Percentiles rank a stretch among this genome's conserved stretches.
These are phyloP conservation scores for Sisyra nigra DNA, from an alignment of 2,888 invertebrate genomes.

Conservation along the genomic window DNA sequence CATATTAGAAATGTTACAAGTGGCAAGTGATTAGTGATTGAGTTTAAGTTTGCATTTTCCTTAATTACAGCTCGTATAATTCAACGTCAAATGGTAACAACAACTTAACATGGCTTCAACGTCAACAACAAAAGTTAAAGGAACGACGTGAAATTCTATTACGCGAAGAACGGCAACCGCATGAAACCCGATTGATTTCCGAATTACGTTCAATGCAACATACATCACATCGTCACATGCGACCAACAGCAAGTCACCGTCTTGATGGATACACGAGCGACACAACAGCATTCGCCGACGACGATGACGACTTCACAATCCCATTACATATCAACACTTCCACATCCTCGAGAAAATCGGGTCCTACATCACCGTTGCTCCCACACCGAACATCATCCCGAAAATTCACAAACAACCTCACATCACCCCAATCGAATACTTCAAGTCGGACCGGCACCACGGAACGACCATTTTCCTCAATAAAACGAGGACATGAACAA, in stretches of 20 bases:
- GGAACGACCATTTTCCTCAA: slow-evolving; percentile 46
- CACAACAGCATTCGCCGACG: slow-evolving; percentile 62
- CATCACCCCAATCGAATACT: slow-evolving; percentile 18
- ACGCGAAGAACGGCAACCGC: slow-evolving; percentile 52
- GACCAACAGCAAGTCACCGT: slow-evolving; percentile 30
- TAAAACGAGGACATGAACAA: slow-evolving; percentile 38
- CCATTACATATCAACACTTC: slow-evolving; percentile 52
- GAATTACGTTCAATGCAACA: slow-evolving; percentile 29
- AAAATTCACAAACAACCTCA: slow-evolving; percentile 24
- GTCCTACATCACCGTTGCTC: slow-evolving; percentile 31
- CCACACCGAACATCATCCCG: slow-evolving; percentile 31
- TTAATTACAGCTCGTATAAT: slow-evolving; percentile 27
- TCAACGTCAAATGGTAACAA: slow-evolving; percentile 18
- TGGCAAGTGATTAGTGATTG: no score
- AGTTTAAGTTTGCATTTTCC: no score
- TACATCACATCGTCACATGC: slow-evolving; percentile 17
- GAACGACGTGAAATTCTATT: slow-evolving; percentile 59
- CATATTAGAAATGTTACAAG: no score
- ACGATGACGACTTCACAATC: slow-evolving; percentile 52
- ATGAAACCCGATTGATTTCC: slow-evolving; percentile 44
- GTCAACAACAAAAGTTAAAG: slow-evolving; percentile 66
- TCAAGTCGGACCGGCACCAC: slow-evolving; percentile 26
- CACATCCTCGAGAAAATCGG: slow-evolving; percentile 10
- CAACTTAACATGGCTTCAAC: slow-evolving; percentile 59
- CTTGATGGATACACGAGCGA: slow-evolving; percentile 66